Conservation (phyloP, 2,113 vertebrate genomes). For the Catharus bicknelli region DNA sequence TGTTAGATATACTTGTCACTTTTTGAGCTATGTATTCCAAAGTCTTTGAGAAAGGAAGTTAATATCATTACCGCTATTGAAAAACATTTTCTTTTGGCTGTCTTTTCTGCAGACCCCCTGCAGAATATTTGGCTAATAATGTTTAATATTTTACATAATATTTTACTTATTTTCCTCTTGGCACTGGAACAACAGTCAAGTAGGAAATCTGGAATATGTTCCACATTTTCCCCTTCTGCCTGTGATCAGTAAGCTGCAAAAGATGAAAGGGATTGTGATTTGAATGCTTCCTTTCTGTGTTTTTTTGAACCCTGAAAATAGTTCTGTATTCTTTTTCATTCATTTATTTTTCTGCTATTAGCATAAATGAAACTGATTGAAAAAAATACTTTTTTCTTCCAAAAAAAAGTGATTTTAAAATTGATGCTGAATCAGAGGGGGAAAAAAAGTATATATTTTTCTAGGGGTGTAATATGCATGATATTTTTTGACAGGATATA, state of each 20-base stretch:
- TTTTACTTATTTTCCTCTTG: slow-evolving; percentile 58
- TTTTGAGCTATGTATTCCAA: neutral
- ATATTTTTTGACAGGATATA: neutral
- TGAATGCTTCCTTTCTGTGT: slow-evolving; percentile 48
- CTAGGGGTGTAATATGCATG: neutral
- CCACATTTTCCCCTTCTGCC: slow-evolving; percentile 50
- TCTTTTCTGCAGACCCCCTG: neutral
- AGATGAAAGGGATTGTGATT: slow-evolving; percentile 41
- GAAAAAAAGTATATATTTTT: neutral
- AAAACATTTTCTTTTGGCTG: slow-evolving; percentile 34
- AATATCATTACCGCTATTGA: neutral
- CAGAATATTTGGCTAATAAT: slow-evolving; percentile 46
- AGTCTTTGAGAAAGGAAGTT: slow-evolving; percentile 10
- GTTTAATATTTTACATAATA: slow-evolving; percentile 62
- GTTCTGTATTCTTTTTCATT: neutral
- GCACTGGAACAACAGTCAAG: slow-evolving; percentile 31
- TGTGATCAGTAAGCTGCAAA: slow-evolving; percentile 55
- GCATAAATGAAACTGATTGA: neutral
- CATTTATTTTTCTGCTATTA: slow-evolving; percentile 3
- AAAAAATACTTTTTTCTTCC: neutral
- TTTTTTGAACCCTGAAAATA: slow-evolving; percentile 7
- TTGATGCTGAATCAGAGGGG: neutral
- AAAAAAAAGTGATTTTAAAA: neutral
- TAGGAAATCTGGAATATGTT: slow-evolving; percentile 62
- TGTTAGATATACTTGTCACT: neutral